Conservation (phyloP, 2,888 invertebrate genomes). For the Pristionchus entomophagus region DNA sequence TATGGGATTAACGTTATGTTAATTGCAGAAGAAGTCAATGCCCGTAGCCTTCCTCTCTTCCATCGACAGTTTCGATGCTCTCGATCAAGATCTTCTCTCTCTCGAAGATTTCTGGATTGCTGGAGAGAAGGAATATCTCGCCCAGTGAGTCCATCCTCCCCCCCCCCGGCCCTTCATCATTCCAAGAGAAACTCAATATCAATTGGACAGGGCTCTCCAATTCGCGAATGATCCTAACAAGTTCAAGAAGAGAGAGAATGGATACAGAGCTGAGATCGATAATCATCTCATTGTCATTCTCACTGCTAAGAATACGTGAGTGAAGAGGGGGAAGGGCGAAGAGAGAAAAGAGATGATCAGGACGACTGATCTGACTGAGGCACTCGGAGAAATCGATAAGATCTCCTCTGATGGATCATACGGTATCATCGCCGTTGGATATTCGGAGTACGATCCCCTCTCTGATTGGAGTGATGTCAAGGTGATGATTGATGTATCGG, state of each 20-base stretch:
- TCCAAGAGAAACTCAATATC: not conserved
- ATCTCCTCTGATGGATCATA: not conserved
- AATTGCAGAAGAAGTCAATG: not conserved
- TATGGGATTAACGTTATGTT: too few relatives aligned
- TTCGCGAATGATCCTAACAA: slow-evolving; percentile 9
- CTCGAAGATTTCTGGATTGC: slow-evolving; percentile 24
- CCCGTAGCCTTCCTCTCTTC: slow-evolving; percentile 36
- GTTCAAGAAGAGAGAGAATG: slow-evolving; percentile 15
- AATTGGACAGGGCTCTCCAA: not conserved
- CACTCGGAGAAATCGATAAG: not conserved
- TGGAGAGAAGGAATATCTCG: not conserved
- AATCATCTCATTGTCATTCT: slow-evolving; percentile 37
- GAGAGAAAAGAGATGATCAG: not conserved
- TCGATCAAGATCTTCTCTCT: slow-evolving; percentile 29
- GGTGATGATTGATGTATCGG: not conserved
- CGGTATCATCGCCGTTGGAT: slow-evolving; percentile 15
- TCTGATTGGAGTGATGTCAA: not conserved
- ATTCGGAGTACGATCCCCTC: not conserved
- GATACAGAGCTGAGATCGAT: not conserved
- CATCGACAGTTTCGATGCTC: slow-evolving; percentile 7
- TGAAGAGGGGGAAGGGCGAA: not conserved
- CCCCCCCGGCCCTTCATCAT: not conserved
- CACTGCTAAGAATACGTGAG: not conserved
- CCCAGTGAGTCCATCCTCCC: not conserved
- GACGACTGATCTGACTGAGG: not conserved